Conservation (phyloP, 2,888 invertebrate genomes). For the Nebria salina region DNA sequence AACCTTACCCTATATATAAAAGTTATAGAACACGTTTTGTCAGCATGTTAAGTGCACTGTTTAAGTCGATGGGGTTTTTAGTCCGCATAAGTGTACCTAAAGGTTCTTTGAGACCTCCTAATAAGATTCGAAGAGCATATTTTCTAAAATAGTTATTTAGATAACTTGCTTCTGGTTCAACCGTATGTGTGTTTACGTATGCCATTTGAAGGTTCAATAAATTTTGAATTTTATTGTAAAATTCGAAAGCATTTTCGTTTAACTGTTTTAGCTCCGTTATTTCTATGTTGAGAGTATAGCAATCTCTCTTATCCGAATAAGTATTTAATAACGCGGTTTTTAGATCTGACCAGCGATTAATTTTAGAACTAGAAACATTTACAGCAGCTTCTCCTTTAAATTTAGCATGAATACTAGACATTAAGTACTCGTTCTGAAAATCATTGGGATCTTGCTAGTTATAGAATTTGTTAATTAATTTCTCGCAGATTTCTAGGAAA, state of each 20-base stretch:
- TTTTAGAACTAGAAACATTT: slow-evolving; percentile 38
- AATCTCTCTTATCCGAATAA: slow-evolving; percentile 27
- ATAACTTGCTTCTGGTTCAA: no score
- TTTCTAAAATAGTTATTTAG: no score
- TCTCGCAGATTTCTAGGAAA: slow-evolving; percentile 31
- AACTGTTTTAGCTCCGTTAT: slow-evolving; percentile 46
- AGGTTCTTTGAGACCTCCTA: no score
- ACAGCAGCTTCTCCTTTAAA: slow-evolving; percentile 47
- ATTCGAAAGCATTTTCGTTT: slow-evolving; percentile 47
- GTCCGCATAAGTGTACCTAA: no score
- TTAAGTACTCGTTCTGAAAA: slow-evolving; percentile 29
- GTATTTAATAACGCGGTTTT: slow-evolving; percentile 38
- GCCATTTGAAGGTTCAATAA: no score
- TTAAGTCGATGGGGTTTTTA: no score
- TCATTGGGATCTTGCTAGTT: not conserved
- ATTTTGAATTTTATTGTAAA: slow-evolving; percentile 17
- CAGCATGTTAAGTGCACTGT: no score
- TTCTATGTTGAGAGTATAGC: slow-evolving; percentile 43
- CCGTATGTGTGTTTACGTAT: no score
- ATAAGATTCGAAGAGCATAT: no score
- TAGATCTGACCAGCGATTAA: slow-evolving; percentile 38
- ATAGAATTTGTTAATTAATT: slow-evolving; percentile 25
- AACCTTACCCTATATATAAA: no score
- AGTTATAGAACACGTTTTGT: no score
- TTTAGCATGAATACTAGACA: slow-evolving; percentile 46